Base-by-base conservation (phyloP, 2,797 vertebrate genomes). In the Helostoma temminkii region DNA sequence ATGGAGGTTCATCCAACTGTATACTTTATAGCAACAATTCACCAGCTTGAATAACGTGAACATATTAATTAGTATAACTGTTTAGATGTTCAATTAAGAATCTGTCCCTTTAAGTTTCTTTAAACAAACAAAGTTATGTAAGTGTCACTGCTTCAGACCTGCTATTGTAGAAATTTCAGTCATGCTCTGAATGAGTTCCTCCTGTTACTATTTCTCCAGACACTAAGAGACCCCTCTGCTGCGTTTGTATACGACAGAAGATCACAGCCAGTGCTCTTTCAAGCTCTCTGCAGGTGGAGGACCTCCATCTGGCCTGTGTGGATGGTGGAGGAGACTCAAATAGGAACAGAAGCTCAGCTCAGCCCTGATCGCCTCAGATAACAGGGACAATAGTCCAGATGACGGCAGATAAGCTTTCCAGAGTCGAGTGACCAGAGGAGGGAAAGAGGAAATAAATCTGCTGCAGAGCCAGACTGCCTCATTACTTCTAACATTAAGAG, bases 331-430 rank as follows among this genome's bases (percentile, higher is more conserved):
- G 66, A 66, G 70, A 41, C 66, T 62, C 22, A 52, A 59, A 80
- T 37, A 41, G n/a, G 39, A 66, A 77, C 81, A 75, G 76, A 62
- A 73, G 71, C 78, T 68, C 48, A 64, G 71, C 76, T 88, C 72
- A 75, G 66, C 71, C 74, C 86, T 68, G 88, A 90, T 91, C 85
- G 69, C 74, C 80, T 62, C 78, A 88, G 92, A 92, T 89, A 92
- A 92, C 81, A 50, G 56, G 53, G 69, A 90, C 89, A 91, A 89
- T 91, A 48, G 87, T 28, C 78, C 90, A 92, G 90, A 92, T 93
- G 90, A 93, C 81, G 66, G 58, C 59, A 81, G 90, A 91, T 88
- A 91, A 91, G 82, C 70, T 82, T 80, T 78, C 65, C 37, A 82
- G 83, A 80, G 76, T 88, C 50, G 22, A 86, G 73, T 82, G 66